phyloP scores from a whole-genome alignment of 2,888 invertebrate genomes.

The Lingula anatina region DNA sequence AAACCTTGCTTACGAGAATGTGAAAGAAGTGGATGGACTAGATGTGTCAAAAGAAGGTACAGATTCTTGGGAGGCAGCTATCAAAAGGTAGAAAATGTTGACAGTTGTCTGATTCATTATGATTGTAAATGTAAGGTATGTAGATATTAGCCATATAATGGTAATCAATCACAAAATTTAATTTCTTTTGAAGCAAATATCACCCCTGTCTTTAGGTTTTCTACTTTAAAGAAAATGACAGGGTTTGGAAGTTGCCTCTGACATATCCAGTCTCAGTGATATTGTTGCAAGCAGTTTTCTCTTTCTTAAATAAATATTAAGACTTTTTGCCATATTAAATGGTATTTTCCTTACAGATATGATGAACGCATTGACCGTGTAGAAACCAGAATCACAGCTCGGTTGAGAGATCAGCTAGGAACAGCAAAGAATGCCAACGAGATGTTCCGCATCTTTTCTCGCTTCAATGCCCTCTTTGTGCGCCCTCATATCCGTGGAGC shows the following conservation, averaged over 20 bases:
- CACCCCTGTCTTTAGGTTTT: too few species aligned
- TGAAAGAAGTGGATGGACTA: slow-evolving; percentile 96
- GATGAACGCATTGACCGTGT: slow-evolving; percentile 98
- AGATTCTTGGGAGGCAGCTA: slow-evolving; percentile 97
- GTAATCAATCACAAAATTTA: too few species aligned
- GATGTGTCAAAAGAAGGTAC: slow-evolving; percentile 95
- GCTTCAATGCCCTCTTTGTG: slow-evolving; percentile 98
- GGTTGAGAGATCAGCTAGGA: slow-evolving; percentile 93
- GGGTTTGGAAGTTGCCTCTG: too few species aligned
- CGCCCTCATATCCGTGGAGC: slow-evolving; percentile 98
- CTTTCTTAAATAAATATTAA: too few species aligned
- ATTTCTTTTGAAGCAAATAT: too few species aligned
- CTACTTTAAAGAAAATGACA: too few species aligned
- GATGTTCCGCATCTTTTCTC: slow-evolving; percentile 95
- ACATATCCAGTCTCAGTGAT: too few species aligned
- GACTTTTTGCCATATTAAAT: too few species aligned
- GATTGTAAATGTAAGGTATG: background rate
- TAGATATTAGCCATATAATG: too few species aligned
- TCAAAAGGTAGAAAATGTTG: slow-evolving; percentile 62
- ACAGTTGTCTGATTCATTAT: background rate
- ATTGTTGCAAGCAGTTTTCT: too few species aligned
- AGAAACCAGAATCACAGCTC: slow-evolving; percentile 95
- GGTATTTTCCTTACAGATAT: too few species aligned
- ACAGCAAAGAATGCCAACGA: slow-evolving; percentile 99
- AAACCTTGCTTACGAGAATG: slow-evolving; percentile 94